phyloP scores from a whole-genome alignment of 1,140 invertebrate species.

The Ylistrum balloti region DNA sequence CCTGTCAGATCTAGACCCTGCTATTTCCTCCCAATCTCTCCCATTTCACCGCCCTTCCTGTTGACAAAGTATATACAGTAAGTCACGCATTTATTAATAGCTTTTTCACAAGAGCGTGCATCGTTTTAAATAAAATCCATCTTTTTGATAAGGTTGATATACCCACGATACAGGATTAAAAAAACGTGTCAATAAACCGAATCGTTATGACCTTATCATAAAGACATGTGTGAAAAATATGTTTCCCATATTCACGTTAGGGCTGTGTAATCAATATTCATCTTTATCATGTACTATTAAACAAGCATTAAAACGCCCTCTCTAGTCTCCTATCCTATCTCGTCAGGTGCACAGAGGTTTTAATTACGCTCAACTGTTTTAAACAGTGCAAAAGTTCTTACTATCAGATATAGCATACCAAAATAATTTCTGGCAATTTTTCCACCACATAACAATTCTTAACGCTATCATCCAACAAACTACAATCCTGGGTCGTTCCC shows the following conservation, averaged over 20 bases:
- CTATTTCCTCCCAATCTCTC: neutral
- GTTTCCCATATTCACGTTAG: neutral
- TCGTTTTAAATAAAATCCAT: neutral
- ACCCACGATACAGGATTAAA: neutral
- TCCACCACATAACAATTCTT: constrained; percentile 5
- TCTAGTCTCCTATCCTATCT: neutral
- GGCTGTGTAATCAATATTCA: constrained; percentile 22
- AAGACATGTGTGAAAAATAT: constrained; percentile 18
- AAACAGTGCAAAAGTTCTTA: constrained; percentile 35
- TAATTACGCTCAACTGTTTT: constrained; percentile 33
- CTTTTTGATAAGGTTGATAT: neutral
- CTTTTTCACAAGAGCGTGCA: constrained; percentile 8
- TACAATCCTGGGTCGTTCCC: neutral
- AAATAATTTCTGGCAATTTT: constrained; percentile 40
- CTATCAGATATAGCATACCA: constrained; percentile 28
- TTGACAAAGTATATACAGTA: neutral
- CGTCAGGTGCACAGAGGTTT: neutral
- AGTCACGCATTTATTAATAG: neutral
- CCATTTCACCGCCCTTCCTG: neutral
- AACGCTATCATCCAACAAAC: neutral
- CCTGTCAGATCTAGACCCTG: too few species aligned
- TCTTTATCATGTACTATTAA: neutral
- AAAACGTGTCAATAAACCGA: constrained; percentile 1
- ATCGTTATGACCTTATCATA: neutral
- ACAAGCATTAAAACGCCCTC: constrained; percentile 7